Conservation (phyloP, 2,797 vertebrate species). For the Chrosomus eos region DNA sequence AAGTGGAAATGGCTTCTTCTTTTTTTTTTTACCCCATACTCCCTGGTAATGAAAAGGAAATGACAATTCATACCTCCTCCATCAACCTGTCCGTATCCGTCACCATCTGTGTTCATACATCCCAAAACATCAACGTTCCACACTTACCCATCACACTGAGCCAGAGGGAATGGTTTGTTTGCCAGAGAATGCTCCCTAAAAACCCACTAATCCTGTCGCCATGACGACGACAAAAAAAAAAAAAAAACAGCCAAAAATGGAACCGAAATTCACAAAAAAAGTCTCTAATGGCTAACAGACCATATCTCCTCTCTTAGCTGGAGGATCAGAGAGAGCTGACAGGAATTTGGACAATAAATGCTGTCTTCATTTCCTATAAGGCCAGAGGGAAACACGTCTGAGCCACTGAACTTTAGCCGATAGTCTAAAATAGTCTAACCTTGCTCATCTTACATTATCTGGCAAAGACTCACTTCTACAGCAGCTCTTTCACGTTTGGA, state of each 20-base stretch:
- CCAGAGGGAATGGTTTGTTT: constrained; percentile 57
- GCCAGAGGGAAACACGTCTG: constrained; percentile 26
- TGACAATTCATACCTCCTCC: constrained; percentile 34
- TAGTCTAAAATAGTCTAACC: constrained; percentile 24
- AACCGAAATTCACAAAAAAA: constrained; percentile 54
- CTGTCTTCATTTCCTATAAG: constrained; percentile 31
- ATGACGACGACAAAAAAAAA: constrained; percentile 69
- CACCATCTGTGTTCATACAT: constrained; percentile 21
- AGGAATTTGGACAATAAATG: constrained; percentile 42
- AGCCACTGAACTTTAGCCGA: constrained; percentile 18
- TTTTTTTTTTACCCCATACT: neutral
- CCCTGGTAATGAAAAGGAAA: constrained; percentile 45
- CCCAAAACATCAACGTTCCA: constrained; percentile 15
- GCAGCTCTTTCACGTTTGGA: neutral
- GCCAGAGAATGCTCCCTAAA: constrained; percentile 66
- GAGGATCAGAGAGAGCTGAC: constrained; percentile 20
- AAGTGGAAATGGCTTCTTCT: neutral
- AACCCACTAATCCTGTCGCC: constrained; percentile 71
- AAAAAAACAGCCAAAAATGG: constrained; percentile 1
- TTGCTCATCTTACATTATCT: constrained; percentile 1
- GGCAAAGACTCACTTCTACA: neutral
- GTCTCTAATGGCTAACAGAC: constrained; percentile 40
- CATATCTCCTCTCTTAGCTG: constrained; percentile 53
- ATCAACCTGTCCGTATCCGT: constrained; percentile 35
- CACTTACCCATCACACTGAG: constrained; percentile 10